phyloP scores from a whole-genome alignment of 2,113 vertebrate species.

The Phyllopteryx taeniolatus region DNA sequence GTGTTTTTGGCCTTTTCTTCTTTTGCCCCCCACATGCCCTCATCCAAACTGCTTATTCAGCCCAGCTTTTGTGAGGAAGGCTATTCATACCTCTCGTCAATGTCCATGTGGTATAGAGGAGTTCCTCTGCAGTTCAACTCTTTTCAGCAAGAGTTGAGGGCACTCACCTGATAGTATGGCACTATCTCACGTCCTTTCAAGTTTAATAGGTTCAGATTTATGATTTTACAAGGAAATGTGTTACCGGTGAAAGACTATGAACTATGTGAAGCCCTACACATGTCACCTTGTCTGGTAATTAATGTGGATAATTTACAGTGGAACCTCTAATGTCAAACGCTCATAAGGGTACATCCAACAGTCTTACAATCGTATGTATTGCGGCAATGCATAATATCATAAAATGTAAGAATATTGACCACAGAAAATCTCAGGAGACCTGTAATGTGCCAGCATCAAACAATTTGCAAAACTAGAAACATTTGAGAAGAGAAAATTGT shows the following conservation, averaged over 20 bases:
- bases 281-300: not conserved
- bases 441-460: not conserved
- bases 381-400: not conserved
- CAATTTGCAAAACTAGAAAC: not conserved
- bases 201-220: constrained; percentile 54
- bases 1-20: constrained; percentile 42
- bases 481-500: not conserved
- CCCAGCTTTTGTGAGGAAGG: constrained; percentile 52
- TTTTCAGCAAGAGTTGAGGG: constrained; percentile 28
- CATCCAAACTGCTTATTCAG: constrained; percentile 61
- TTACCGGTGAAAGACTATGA: constrained; percentile 24
- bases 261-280: not conserved
- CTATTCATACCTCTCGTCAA: constrained; percentile 56
- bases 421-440: not conserved
- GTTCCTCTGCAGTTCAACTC: constrained; percentile 21
- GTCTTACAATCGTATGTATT: not conserved
- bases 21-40: constrained; percentile 43
- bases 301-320: not conserved
- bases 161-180: constrained; percentile 28
- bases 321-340: not conserved
- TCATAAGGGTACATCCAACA: not conserved
- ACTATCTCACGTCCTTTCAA: constrained; percentile 27
- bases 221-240: constrained; percentile 34
- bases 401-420: not conserved
- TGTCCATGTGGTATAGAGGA: constrained; percentile 37